These are phyloP conservation scores for Oscheius myriophilus DNA, from an alignment of 2,888 invertebrate genomes.

Conservation along the genomic window DNA sequence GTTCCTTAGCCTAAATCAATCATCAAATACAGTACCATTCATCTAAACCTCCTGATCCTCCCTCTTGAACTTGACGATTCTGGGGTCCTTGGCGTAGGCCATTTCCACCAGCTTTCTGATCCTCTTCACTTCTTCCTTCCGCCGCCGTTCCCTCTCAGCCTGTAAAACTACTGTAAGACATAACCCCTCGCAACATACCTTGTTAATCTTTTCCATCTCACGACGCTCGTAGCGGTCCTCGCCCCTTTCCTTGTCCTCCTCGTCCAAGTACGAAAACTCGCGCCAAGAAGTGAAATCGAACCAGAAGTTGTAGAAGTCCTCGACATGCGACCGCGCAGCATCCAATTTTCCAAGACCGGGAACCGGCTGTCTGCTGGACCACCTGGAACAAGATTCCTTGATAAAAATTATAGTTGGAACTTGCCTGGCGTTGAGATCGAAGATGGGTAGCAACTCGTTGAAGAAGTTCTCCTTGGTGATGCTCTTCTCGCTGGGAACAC, in stretches of 20 bases:
- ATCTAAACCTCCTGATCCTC: slow-evolving; percentile 84
- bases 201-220: slow-evolving; percentile 98
- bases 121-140: slow-evolving; percentile 95
- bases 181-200: slow-evolving; percentile 71
- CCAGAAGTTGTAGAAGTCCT: slow-evolving; percentile 96
- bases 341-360: slow-evolving; percentile 84
- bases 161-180: slow-evolving; percentile 18
- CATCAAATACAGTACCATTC: neutral
- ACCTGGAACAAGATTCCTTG: slow-evolving; percentile 75
- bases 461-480: slow-evolving; percentile 79
- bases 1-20: slow-evolving; percentile 48
- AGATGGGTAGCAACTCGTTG: slow-evolving; percentile 73
- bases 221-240: slow-evolving; percentile 92
- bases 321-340: slow-evolving; percentile 85
- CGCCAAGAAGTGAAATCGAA: slow-evolving; percentile 96
- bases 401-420: neutral
- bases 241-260: slow-evolving; percentile 97
- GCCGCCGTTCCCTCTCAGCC: slow-evolving; percentile 86
- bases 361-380: slow-evolving; percentile 88
- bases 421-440: slow-evolving; percentile 75
- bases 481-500: slow-evolving; percentile 79
- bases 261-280: slow-evolving; percentile 95
- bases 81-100: slow-evolving; percentile 91
- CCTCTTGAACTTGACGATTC: slow-evolving; percentile 89
- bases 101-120: slow-evolving; percentile 90